Evolutionary conservation across 2,888 invertebrate genomes (phyloP), one percentile per base, ranked within the genome.

Genomic region (Dicycla oo): DNA sequence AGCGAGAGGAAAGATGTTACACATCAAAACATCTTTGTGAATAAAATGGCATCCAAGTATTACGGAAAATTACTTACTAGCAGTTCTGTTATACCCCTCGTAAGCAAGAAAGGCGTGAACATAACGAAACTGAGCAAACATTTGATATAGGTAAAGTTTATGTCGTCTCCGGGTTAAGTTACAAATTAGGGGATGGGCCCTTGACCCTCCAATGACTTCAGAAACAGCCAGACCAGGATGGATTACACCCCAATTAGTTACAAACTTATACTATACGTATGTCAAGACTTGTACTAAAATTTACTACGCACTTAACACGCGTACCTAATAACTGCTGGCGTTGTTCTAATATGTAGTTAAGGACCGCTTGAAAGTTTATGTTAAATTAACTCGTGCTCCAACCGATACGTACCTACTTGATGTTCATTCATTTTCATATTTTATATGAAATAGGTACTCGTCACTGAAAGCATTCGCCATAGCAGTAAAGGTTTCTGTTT

Each of bases 231-330:
- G 68, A 79, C 68, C 15, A 68, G 76, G 70, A 83, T 85, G 74
- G 82, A 82, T 83, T 83, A 82, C 72, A 79, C 80, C 82, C 80
- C 85, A 82, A 85, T 83, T 83, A 80, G 80, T 84, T 84, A 51
- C 69, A 64, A 77, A 77, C 51, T 51, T 67, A 40, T 45, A 62
- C 43, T 38, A 26, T 53, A 71, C 18, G 11, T 47, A 78, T 81
- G 62, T 72, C 64, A 73, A 69, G 80, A 73, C 82, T 73, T 76
- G 76, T 74, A 73, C 45, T 60, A 61, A 71, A 84, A 84, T 84
- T 82, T 79, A 84, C 63, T 73, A 20, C 82, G 66, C 56, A 79
- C 82, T 75, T 73, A 82, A 82, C 63, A 66, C 53, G 69, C 51
- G 60, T 78, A n/a, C n/a, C n/a, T n/a, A 53, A 72, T 82, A 83